Conservation (phyloP, 2,797 vertebrate species). For the Novumbra hubbsi region DNA sequence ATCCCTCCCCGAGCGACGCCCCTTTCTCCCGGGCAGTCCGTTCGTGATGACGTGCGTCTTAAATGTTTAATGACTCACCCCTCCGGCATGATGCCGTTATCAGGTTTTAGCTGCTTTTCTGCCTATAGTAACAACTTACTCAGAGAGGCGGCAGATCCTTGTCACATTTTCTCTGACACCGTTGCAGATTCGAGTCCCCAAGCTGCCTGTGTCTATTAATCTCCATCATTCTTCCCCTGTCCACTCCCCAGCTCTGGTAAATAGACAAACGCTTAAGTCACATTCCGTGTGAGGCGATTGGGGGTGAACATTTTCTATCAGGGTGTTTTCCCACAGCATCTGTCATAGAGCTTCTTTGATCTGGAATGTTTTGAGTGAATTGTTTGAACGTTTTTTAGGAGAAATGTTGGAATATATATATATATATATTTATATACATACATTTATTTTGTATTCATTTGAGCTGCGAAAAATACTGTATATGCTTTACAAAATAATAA, state of each 20-base stretch:
- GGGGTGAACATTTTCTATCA: conserved; percentile 54
- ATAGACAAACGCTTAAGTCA: conserved; percentile 53
- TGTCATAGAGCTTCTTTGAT: conserved; percentile 34
- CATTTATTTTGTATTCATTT: too few relatives aligned
- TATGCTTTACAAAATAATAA: too few relatives aligned
- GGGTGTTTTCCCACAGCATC: conserved; percentile 53
- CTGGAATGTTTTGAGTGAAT: conserved; percentile 21
- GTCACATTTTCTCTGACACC: conserved; percentile 61
- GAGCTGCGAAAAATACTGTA: too few relatives aligned
- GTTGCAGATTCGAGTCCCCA: conserved; percentile 53
- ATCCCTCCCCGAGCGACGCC: conserved; percentile 13
- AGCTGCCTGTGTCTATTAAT: conserved; percentile 70
- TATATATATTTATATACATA: neutral
- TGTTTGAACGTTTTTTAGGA: conserved; percentile 28
- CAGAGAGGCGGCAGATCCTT: conserved; percentile 55
- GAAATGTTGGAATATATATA: conserved; percentile 5
- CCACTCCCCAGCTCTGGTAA: conserved; percentile 47
- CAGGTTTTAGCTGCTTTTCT: conserved; percentile 53
- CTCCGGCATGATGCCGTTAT: conserved; percentile 34
- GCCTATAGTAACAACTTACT: conserved; percentile 62
- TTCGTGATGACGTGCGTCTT: conserved; percentile 47
- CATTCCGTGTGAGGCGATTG: conserved; percentile 42
- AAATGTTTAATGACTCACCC: conserved; percentile 64
- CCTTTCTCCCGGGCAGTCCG: conserved; percentile 33
- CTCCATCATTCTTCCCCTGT: conserved; percentile 56